These are phyloP conservation scores for Apteryx owenii DNA, from an alignment of 2,113 vertebrate species.

Conservation along the genomic window DNA sequence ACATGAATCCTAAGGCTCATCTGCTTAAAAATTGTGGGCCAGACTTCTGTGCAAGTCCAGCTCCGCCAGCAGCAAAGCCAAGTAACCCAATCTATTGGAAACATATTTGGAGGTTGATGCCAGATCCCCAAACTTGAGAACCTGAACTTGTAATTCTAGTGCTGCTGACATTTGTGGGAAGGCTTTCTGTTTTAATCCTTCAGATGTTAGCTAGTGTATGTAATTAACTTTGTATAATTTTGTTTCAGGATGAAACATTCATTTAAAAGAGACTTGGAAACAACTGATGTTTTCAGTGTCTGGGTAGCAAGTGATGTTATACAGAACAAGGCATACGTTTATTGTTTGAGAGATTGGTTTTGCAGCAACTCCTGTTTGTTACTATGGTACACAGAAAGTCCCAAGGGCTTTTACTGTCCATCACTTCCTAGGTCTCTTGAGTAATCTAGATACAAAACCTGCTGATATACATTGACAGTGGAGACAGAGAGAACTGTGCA, in stretches of 20 bases:
- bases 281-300: slow-evolving; percentile 13
- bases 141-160: slow-evolving; percentile 15
- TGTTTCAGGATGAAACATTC: slow-evolving; percentile 62
- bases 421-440: neutral
- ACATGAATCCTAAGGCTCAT: neutral
- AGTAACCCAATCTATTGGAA: neutral
- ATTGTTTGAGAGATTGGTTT: neutral
- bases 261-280: slow-evolving; percentile 60
- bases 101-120: neutral
- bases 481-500: neutral
- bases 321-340: neutral
- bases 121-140: slow-evolving; percentile 33
- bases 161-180: neutral
- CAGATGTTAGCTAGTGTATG: slow-evolving; percentile 53
- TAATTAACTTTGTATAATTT: slow-evolving; percentile 67
- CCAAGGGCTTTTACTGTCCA: neutral
- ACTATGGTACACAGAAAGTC: neutral
- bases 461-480: rapidly evolving
- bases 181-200: slow-evolving; percentile 4
- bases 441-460: neutral
- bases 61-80: neutral
- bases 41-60: neutral
- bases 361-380: slow-evolving; percentile 36
- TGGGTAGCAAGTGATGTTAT: slow-evolving; percentile 26
- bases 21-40: neutral